Percentiles rank a stretch among this genome's conserved stretches.
Evolutionary conservation across 2,113 vertebrate genomes (phyloP).

Genomic region (Gymnorhina tibicen): DNA sequence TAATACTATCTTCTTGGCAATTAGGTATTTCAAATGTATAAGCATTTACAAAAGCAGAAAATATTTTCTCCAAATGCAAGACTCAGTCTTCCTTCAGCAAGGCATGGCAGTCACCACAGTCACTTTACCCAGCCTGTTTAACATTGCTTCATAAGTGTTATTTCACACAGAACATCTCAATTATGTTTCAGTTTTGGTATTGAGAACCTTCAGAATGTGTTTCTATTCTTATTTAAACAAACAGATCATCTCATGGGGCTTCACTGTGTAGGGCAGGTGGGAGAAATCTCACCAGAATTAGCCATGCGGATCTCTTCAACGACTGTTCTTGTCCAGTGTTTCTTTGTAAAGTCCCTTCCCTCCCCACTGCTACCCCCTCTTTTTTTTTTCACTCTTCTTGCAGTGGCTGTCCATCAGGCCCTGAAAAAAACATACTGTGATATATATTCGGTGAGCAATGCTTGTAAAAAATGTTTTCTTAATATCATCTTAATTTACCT

Average conservation of each 20-base stretch:
- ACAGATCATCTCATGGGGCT: neutral
- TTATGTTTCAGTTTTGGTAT: neutral
- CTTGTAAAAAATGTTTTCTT: neutral
- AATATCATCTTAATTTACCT: neutral
- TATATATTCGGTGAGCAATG: neutral
- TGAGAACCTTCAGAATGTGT: neutral
- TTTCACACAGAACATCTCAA: neutral
- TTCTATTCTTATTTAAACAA: neutral
- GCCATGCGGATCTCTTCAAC: neutral
- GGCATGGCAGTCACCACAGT: neutral
- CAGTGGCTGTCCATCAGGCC: neutral
- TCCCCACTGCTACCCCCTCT: fast-evolving
- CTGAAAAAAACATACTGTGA: neutral
- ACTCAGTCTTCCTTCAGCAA: neutral
- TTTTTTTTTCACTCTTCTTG: neutral
- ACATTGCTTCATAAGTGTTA: fast-evolving
- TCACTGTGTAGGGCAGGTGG: neutral
- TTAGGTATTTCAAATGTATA: neutral
- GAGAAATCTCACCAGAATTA: neutral
- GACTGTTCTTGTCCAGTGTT: neutral
- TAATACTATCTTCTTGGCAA: neutral
- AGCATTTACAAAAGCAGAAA: neutral
- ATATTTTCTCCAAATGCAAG: neutral
- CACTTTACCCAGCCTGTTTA: neutral
- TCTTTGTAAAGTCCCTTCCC: neutral